Base-by-base conservation (phyloP, 2,797 vertebrate species). In the Prunella strophiata region DNA sequence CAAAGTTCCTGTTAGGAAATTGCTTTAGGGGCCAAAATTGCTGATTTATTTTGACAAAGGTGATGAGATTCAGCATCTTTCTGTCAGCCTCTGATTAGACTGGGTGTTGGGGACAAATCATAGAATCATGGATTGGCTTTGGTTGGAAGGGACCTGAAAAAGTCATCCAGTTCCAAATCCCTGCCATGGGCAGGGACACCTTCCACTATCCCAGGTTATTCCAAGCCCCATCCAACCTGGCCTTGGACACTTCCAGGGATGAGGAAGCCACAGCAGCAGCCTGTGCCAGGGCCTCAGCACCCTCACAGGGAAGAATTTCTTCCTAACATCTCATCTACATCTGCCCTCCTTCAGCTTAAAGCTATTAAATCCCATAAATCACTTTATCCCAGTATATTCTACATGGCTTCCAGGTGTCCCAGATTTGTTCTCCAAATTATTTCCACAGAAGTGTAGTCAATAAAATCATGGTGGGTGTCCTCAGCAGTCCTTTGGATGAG, bases 251-350 rank as follows among this genome's bases (percentile, higher is more conserved):
- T 90, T 25, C 45, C 73, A 59, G 52, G 52, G 9, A 25, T 66
- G 30, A 1, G 11, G 5, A 1, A 72, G 1, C 22, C 26, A 42
- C 73, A 72, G 5, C 25, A 6, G 1, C 1, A 54, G 0, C 19
- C 34, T 54, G 2, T 59, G 9, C 40, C 59, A 42, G 11, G 8
- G 2, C 8, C 9, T 48, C 34, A 0, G 1, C 26, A 48, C 19
- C 13, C 11, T 54, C 74, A 21, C 8, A n/a, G 16, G 6, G 15
- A 47, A 40, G 13, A 59, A 54, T 73, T 29, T 23, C 4, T 54
- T 11, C 45, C 30, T 18, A 21, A 66, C 5, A 47, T 42, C 15
- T 26, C 11, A 21, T 48, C 16, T 40, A 10, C 14, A 32, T 34
- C 45, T n/a, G 11, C 26, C 18, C 2, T 78, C 16, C 42, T 77